A percentile compares a stretch with the other conserved stretches of the same genome.
Evolutionary conservation across 2,797 vertebrate species (phyloP).

Genomic region (Emys orbicularis): DNA sequence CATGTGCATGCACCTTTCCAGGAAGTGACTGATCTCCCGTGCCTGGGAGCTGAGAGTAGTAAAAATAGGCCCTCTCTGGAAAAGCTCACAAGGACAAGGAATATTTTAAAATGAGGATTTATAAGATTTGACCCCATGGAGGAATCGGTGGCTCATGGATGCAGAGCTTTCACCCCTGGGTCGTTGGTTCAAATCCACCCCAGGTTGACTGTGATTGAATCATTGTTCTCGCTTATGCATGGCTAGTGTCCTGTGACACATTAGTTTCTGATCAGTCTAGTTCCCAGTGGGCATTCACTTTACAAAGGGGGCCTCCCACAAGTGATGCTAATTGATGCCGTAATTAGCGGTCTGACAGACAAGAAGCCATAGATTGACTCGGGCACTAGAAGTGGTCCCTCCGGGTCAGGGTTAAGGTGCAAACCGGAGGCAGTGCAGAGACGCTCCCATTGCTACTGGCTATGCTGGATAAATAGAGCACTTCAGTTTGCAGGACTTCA

Average conservation of each 20-base stretch:
- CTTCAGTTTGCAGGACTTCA: neutral
- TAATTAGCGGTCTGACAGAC: neutral
- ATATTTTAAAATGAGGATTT: neutral
- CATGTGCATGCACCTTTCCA: neutral
- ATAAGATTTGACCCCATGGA: neutral
- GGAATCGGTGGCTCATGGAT: neutral
- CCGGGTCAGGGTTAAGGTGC: neutral
- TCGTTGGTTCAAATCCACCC: neutral
- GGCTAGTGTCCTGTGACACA: neutral
- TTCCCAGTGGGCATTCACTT: neutral
- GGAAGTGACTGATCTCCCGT: neutral
- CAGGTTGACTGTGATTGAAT: neutral
- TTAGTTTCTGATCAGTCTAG: neutral
- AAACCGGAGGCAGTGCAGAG: neutral
- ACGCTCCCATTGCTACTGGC: rapidly evolving
- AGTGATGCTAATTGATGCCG: neutral
- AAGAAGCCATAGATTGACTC: neutral
- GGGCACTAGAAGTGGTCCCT: neutral
- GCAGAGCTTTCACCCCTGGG: neutral
- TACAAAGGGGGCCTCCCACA: neutral
- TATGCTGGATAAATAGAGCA: neutral
- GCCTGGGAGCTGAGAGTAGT: neutral
- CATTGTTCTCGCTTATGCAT: neutral
- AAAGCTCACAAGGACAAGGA: neutral
- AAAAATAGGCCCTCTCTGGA: neutral